Evolutionary conservation across 2,113 vertebrate genomes (phyloP).

Genomic region (Coracopsis vasa): DNA sequence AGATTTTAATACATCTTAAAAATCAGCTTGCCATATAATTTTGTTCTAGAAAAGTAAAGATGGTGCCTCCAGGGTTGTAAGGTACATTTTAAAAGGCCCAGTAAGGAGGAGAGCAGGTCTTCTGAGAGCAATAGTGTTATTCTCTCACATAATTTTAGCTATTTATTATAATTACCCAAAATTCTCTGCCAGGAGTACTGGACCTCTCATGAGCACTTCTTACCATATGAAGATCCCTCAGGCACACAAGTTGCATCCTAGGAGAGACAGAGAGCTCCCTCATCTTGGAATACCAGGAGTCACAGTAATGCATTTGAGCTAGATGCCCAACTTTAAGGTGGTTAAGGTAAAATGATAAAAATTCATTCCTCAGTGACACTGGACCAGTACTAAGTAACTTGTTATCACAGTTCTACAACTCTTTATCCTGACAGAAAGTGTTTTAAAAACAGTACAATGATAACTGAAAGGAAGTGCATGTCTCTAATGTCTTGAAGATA

Average conservation of each 20-base stretch:
- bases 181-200: not conserved
- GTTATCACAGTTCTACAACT: not conserved
- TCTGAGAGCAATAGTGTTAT: not conserved
- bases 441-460: not conserved
- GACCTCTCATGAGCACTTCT: not conserved
- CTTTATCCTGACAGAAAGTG: not conserved
- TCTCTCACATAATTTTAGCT: not conserved
- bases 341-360: not conserved
- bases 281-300: not conserved
- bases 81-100: not conserved
- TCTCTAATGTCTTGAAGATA: not conserved
- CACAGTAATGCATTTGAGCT: not conserved
- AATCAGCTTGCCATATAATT: not conserved
- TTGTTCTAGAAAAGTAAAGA: not conserved
- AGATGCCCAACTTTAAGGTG: not conserved
- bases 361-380: not conserved
- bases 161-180: not conserved
- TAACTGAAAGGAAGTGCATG: not conserved
- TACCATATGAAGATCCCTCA: not conserved
- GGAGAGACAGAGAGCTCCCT: not conserved
- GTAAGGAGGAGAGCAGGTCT: not conserved
- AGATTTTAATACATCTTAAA: not conserved
- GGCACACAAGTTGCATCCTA: not conserved
- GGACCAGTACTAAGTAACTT: not conserved
- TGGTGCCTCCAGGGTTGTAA: not conserved